phyloP scores from a whole-genome alignment of 2,797 vertebrate genomes.

The Lacerta viridis region DNA sequence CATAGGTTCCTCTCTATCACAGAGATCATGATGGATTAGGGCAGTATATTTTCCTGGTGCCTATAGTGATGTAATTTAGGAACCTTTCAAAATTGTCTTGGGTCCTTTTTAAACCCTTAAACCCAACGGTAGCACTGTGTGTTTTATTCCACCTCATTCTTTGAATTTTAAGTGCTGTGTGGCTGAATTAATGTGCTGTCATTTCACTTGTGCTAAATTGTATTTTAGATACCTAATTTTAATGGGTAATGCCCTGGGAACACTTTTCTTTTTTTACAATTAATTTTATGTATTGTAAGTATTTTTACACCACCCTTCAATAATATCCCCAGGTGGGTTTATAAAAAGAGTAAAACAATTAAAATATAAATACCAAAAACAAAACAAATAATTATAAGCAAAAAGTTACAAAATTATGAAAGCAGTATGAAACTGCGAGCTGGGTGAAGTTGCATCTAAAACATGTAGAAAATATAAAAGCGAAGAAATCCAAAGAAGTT shows the following conservation, averaged over 20 bases:
- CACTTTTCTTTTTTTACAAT: no score
- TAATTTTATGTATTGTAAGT: no score
- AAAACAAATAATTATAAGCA: no score
- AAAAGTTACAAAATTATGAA: no score
- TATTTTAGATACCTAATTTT: not conserved
- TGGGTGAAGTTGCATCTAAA: no score
- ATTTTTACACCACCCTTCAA: no score
- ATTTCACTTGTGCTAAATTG: not conserved
- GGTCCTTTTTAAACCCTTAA: not conserved
- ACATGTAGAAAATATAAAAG: no score
- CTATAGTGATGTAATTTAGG: not conserved
- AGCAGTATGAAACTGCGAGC: no score
- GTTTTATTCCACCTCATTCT: not conserved
- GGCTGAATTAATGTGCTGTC: not conserved
- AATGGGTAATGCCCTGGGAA: not conserved
- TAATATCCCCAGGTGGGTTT: no score
- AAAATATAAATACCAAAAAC: no score
- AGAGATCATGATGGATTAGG: not conserved
- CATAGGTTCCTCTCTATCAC: not conserved
- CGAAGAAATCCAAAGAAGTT: no score
- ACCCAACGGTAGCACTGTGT: not conserved
- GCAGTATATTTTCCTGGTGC: not conserved
- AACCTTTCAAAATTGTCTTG: not conserved
- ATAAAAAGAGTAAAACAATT: no score
- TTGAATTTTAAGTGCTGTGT: not conserved